Conservation (phyloP, 1,140 invertebrate genomes). For the Zaprionus inermis region DNA sequence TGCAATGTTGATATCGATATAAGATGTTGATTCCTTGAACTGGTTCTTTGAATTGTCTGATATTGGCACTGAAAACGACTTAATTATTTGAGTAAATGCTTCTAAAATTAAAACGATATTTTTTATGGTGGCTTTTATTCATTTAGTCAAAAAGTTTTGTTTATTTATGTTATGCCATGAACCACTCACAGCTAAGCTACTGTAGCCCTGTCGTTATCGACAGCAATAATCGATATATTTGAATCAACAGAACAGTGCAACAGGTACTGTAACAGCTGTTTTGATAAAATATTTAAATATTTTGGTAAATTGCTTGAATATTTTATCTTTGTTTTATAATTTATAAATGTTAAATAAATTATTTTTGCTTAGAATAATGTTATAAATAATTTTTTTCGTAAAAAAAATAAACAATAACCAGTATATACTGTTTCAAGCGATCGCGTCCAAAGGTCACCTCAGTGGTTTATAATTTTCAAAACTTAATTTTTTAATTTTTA, state of each 20-base stretch:
- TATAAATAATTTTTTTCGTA: not conserved
- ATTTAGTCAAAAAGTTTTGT: not conserved
- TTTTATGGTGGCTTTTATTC: not conserved
- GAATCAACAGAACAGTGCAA: conserved; percentile 40
- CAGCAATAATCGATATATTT: conserved; percentile 9
- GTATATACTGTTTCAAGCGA: not conserved
- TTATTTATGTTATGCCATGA: not conserved
- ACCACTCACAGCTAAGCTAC: not conserved
- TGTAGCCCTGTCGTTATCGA: not conserved
- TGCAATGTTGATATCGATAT: conserved; percentile 31
- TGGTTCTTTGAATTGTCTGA: not conserved
- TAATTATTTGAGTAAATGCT: no score
- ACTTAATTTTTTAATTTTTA: not conserved
- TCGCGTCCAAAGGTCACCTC: conserved; percentile 65
- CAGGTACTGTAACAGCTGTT: conserved; percentile 47
- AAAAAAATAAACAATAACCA: not conserved
- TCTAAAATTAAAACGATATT: not conserved
- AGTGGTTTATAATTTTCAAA: conserved; percentile 25
- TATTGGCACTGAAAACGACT: not conserved
- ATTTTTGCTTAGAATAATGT: not conserved
- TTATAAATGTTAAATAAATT: not conserved
- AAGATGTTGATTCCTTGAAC: not conserved
- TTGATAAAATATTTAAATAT: conserved; percentile 24
- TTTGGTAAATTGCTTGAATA: conserved; percentile 4
- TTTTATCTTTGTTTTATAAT: not conserved